Evolutionary conservation across 2,888 invertebrate species (phyloP), one percentile per base, ranked within the genome.

Genomic region (Fissipunctia ypsillon): DNA sequence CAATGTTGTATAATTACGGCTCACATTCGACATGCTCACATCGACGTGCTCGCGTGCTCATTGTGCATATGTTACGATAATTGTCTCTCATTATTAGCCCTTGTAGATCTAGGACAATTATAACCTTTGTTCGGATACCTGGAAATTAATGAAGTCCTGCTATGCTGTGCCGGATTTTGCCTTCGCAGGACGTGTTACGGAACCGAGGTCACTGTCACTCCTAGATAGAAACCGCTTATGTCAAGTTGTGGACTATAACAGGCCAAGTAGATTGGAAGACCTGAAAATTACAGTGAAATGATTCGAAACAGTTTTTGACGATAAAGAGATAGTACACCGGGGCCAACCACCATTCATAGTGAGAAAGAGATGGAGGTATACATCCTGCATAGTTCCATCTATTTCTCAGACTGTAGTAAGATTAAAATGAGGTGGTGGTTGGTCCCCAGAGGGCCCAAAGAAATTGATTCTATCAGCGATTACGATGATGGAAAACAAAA

Each of bases 71-170:
- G 65, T 75, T 69, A 68, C n/a, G 19, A 65, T 38, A 56, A 78
- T 80, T 78, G 80, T 86, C 45, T 78, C 68, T 67, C 52, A 84
- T 86, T 82, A 81, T 50, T 66, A 76, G 76, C 76, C 78, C 73
- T 84, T 79, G 71, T 43, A 78, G 66, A 84, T 80, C 69, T 84
- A 80, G 85, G 83, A 70, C 80, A 85, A 84, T 73, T 74, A 76
- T 68, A 65, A 68, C 64, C 65, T 57, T 41, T 75, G 74, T 60
- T 63, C n/a, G 28, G 52, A 35, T 63, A 70, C 22, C 5, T 76
- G 14, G 3, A 56, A 61, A 52, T 71, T 22, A 31, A 59, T 65
- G 10, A 43, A 31, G 19, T 64, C 31, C 5, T n/a, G 16, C n/a
- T 50, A 25, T 22, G 14, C 16, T n/a, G 48, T 65, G 19, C 25